Conservation (phyloP, 2,113 vertebrate genomes). For the Apteryx owenii region DNA sequence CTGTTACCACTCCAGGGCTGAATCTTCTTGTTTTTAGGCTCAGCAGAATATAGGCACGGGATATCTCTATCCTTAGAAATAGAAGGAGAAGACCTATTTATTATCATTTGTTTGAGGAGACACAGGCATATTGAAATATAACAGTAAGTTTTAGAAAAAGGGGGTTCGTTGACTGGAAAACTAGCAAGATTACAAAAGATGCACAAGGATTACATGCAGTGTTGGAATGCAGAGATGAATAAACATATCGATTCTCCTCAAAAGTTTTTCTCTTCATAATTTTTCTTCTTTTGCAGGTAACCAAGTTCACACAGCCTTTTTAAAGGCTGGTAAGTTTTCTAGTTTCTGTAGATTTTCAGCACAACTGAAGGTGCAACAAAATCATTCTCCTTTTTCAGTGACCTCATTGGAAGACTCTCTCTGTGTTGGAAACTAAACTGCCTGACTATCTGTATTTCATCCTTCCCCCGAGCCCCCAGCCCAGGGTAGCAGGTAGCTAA, state of each 20-base stretch:
- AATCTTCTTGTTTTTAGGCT: not conserved
- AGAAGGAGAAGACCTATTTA: not conserved
- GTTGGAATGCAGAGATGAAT: not conserved
- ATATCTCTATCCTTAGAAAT: not conserved
- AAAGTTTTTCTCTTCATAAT: not conserved
- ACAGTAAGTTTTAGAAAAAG: not conserved
- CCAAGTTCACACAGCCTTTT: not conserved
- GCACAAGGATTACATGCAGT: not conserved
- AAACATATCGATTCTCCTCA: not conserved
- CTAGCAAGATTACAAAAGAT: accelerated
- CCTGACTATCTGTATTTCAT: not conserved
- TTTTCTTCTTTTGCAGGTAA: not conserved
- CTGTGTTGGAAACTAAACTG: not conserved
- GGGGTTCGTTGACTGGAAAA: not conserved
- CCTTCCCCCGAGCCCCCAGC: not conserved
- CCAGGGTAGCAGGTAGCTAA: not conserved
- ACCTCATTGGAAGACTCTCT: not conserved
- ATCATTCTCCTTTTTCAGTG: not conserved
- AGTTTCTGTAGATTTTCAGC: not conserved
- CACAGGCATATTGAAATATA: not conserved
- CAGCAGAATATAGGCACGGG: not conserved
- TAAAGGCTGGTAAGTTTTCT: not conserved
- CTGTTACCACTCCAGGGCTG: not conserved
- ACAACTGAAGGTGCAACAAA: not conserved
- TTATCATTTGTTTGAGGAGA: not conserved